A percentile compares a stretch with the other conserved stretches of the same genome.
phyloP scores from a whole-genome alignment of 2,113 vertebrate genomes.

The Gyps fulvus region DNA sequence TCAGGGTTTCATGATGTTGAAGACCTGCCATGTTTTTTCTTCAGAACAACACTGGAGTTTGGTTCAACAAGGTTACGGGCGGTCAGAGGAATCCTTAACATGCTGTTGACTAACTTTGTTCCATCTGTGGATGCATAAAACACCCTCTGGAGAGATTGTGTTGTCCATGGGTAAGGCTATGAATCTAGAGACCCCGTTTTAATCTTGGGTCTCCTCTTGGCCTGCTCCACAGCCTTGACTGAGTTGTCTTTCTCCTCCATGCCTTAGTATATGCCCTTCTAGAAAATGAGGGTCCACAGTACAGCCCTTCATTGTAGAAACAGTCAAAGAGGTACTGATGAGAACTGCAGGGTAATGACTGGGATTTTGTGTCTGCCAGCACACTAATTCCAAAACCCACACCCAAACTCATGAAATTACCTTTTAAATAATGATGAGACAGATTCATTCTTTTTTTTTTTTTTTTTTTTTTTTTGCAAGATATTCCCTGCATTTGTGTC shows the following conservation, averaged over 20 bases:
- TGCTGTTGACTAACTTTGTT: neutral
- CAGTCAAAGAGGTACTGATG: slow-evolving; percentile 1
- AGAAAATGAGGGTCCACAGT: neutral
- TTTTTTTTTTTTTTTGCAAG: neutral
- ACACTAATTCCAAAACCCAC: neutral
- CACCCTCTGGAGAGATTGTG: neutral
- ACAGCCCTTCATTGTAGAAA: neutral
- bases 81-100: neutral
- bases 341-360: neutral
- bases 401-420: slow-evolving; percentile 1
- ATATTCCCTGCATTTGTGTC: neutral
- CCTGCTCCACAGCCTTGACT: neutral
- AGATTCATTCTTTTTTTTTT: neutral
- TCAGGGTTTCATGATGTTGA: neutral
- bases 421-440: slow-evolving; percentile 17
- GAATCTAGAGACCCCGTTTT: neutral
- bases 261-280: neutral
- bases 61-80: neutral
- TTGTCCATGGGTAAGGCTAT: neutral
- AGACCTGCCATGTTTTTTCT: neutral
- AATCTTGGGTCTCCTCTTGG: neutral
- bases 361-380: neutral
- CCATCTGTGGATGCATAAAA: neutral
- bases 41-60: neutral
- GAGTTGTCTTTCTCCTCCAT: neutral